These are phyloP conservation scores for Antrozous pallidus DNA, from an alignment of 2,797 vertebrate genomes.

Conservation along the genomic window DNA sequence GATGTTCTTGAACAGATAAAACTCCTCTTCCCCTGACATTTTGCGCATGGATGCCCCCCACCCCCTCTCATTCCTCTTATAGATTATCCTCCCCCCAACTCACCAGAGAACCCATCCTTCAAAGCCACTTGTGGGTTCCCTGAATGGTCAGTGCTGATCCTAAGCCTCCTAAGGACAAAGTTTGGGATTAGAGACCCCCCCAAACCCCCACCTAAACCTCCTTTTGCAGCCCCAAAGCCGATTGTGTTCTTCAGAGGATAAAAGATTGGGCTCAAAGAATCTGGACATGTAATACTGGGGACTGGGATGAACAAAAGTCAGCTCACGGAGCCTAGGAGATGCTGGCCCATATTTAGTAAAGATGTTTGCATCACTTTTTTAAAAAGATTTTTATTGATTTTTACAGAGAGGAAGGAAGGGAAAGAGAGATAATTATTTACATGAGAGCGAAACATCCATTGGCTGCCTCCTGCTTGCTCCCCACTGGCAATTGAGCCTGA, in stretches of 20 bases:
- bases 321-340: background rate
- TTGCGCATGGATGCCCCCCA: background rate
- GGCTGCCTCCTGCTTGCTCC: background rate
- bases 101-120: conserved; percentile 65
- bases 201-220: conserved; percentile 53
- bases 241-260: conserved; percentile 56
- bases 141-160: conserved; percentile 71
- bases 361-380: background rate
- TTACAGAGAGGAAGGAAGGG: background rate
- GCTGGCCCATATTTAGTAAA: background rate
- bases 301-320: background rate
- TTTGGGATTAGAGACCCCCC: conserved; percentile 73
- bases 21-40: conserved; percentile 85
- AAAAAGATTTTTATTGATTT: background rate
- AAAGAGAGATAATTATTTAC: background rate
- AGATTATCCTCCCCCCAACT: conserved; percentile 12
- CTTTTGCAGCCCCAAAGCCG: conserved; percentile 52
- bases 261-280: conserved; percentile 14
- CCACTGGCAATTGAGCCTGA: background rate
- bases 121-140: conserved; percentile 74
- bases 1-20: conserved; percentile 86
- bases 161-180: conserved; percentile 74
- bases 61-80: conserved; percentile 22
- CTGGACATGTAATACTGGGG: background rate
- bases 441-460: background rate